These are phyloP conservation scores for Chloropsis cyanopogon DNA, from an alignment of 2,113 vertebrate genomes.

Conservation along the genomic window DNA sequence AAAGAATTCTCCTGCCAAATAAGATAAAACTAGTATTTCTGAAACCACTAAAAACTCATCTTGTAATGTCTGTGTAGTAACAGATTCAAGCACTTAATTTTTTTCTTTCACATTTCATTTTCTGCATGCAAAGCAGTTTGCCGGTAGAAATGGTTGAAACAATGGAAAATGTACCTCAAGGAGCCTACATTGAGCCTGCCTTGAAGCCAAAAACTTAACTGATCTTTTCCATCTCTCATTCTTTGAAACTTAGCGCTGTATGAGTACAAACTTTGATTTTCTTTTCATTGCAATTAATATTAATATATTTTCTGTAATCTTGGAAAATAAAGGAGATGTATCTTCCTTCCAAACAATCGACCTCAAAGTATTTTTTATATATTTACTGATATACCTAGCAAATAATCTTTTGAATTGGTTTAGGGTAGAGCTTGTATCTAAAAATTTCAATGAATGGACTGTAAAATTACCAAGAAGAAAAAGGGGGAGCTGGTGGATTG, in stretches of 20 bases:
- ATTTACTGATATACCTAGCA: background rate
- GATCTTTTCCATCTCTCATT: background rate
- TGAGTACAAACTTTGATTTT: background rate
- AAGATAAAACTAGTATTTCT: background rate
- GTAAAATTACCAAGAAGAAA: background rate
- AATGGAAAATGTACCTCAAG: background rate
- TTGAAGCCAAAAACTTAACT: background rate
- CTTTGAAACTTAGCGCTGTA: background rate
- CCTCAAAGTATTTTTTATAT: background rate
- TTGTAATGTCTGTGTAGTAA: background rate
- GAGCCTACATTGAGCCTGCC: background rate
- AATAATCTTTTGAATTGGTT: background rate
- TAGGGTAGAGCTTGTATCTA: background rate
- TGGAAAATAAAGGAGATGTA: background rate
- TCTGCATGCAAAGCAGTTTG: background rate
- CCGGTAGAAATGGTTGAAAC: background rate
- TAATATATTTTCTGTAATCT: slow-evolving; percentile 15
- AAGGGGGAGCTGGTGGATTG: background rate
- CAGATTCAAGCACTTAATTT: background rate
- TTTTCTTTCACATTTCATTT: background rate
- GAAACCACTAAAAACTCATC: background rate
- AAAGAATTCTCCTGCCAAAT: background rate
- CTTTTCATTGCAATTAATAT: background rate
- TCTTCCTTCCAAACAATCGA: background rate
- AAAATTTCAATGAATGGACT: background rate